Evolutionary conservation across 2,888 invertebrate genomes (phyloP).

Genomic region (Amblyteles armatorius): DNA sequence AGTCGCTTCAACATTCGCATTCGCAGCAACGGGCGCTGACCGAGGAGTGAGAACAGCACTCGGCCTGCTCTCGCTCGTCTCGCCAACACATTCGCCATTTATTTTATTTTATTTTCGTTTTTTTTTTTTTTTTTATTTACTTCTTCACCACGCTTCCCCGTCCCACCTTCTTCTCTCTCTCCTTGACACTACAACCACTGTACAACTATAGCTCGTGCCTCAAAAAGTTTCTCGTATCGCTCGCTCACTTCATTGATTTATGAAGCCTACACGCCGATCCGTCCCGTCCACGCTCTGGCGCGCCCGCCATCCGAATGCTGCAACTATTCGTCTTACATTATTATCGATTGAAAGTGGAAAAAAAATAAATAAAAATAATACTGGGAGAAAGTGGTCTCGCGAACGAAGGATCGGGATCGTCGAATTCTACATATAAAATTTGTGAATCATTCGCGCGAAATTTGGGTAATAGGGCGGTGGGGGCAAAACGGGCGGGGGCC

Average conservation of each 20-base stretch:
- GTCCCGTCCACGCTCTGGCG: slow-evolving; percentile 64
- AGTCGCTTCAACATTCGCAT: slow-evolving; percentile 77
- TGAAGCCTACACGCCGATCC: slow-evolving; percentile 73
- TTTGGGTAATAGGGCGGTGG: neutral
- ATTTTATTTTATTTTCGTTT: slow-evolving; percentile 68
- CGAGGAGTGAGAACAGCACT: slow-evolving; percentile 61
- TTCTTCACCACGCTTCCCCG: slow-evolving; percentile 19
- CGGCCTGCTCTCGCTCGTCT: slow-evolving; percentile 65
- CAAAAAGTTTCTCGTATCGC: slow-evolving; percentile 66
- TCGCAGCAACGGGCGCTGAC: slow-evolving; percentile 59
- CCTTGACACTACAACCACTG: slow-evolving; percentile 44
- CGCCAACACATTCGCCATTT: slow-evolving; percentile 67
- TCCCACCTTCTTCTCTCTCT: slow-evolving; percentile 52
- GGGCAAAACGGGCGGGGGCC: too few species aligned
- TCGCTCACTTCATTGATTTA: slow-evolving; percentile 78
- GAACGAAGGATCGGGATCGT: neutral
- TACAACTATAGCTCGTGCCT: slow-evolving; percentile 65
- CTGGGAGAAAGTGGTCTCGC: neutral
- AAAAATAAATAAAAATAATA: slow-evolving; percentile 40
- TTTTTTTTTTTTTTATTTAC: slow-evolving; percentile 20
- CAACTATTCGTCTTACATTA: slow-evolving; percentile 55
- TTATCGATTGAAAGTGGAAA: slow-evolving; percentile 46
- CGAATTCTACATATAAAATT: neutral
- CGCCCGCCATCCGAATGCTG: slow-evolving; percentile 33
- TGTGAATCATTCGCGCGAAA: neutral